Base-by-base conservation (phyloP, 2,888 invertebrate species). In the Hyppa rectilinea region DNA sequence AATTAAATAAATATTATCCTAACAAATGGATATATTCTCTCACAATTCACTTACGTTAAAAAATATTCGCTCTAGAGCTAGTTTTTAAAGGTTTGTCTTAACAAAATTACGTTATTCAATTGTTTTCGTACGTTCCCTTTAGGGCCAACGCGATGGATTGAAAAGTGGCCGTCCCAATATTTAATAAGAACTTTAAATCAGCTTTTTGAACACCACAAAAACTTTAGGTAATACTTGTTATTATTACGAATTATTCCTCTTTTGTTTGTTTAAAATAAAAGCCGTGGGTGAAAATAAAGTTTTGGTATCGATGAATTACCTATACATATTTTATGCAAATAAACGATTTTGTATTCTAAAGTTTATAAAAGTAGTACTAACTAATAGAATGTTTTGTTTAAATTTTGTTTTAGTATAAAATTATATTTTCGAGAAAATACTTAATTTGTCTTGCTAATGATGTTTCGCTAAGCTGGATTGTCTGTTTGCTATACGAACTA, bases 81-180 rank as follows among this genome's bases (percentile, higher is more conserved):
- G 4, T 14, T 52, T 58, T 45, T 31, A 45, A 61, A 72, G 72
- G 20, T 34, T 72, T 62, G 2, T 62, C 14, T 29, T 49, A 29
- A 20, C 29, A 23, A 66, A n/a, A 66, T 74, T 53, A 53, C 45
- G 40, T 17, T n/a, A 12, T 23, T 47, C 34, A 12, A 53, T 59
- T 73, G 47, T 73, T 75, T 49, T 66, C 4, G 6, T 53, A 36
- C 9, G 47, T n/a, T 34, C 14, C 53, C 14, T 47, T 34, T 73
- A 0, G 36, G 9, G 23, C n/a, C 31, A 14, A 0, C 4, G 31
- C 17, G 17, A 53, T 47, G 29, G 29, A 65, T 53, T 58, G 23
- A 23, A 59, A 20, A 58, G 58, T 58, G 23, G 23, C 2, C 23
- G 26, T 26, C 12, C 29, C 12, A 60, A 75, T 67, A 67, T 75